Conservation (phyloP, 2,888 invertebrate species). For the Troides oblongomaculatus region DNA sequence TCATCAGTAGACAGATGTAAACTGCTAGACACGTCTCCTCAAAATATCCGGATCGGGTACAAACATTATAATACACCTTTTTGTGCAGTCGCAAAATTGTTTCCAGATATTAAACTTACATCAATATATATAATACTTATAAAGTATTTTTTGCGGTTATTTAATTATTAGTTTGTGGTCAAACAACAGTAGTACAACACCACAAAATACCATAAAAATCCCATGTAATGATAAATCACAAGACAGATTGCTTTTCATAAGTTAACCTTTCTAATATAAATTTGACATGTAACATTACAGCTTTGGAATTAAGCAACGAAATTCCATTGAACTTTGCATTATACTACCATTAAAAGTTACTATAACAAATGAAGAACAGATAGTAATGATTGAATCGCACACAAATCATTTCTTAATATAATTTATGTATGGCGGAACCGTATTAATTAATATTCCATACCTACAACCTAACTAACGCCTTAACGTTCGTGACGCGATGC, state of each 20-base stretch:
- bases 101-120: too few species aligned
- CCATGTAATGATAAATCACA: too few species aligned
- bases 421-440: constrained; percentile 25
- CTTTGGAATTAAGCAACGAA: neutral
- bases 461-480: constrained; percentile 12
- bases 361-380: constrained; percentile 1
- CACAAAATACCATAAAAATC: too few species aligned
- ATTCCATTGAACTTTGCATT: neutral
- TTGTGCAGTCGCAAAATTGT: too few species aligned
- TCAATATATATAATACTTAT: too few species aligned
- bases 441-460: constrained; percentile 20
- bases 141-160: too few species aligned
- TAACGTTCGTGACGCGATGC: constrained; percentile 36
- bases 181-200: too few species aligned
- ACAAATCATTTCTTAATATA: constrained; percentile 14
- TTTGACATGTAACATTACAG: neutral
- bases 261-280: neutral
- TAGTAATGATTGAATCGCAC: constrained; percentile 8
- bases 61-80: too few species aligned
- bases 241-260: neutral
- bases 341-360: neutral
- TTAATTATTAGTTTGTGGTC: too few species aligned
- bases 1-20: too few species aligned
- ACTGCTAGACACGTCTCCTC: too few species aligned
- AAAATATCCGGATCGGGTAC: too few species aligned